phyloP scores from a whole-genome alignment of 2,888 invertebrate genomes.

The Quadriops clusia region DNA sequence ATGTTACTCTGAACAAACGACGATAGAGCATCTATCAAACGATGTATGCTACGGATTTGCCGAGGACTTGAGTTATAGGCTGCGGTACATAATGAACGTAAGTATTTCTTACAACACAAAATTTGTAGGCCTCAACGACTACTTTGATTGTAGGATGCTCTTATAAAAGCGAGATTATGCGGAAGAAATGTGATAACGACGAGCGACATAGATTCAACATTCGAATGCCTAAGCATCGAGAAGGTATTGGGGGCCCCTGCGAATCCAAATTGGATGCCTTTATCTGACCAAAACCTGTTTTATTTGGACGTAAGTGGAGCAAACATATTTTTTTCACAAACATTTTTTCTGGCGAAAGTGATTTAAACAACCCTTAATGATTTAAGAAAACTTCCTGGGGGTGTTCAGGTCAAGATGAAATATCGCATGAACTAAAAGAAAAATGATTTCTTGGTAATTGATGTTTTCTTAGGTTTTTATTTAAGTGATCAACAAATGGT shows the following conservation, averaged over 20 bases:
- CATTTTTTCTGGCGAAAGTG: no score
- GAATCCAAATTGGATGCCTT: slow-evolving; percentile 28
- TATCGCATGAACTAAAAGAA: no score
- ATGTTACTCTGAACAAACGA: slow-evolving; percentile 30
- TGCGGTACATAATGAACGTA: slow-evolving; percentile 33
- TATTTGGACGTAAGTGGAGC: slow-evolving; percentile 28
- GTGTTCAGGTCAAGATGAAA: no score
- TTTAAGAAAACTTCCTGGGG: no score
- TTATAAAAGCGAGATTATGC: slow-evolving; percentile 28
- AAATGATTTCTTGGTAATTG: no score
- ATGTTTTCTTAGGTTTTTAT: no score
- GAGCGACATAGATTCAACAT: slow-evolving; percentile 30
- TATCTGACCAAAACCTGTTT: slow-evolving; percentile 26
- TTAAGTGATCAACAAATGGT: no score
- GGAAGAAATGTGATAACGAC: slow-evolving; percentile 28
- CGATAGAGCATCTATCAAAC: slow-evolving; percentile 26
- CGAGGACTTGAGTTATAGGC: slow-evolving; percentile 34
- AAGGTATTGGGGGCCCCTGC: slow-evolving; percentile 30
- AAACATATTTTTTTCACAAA: slow-evolving; percentile 4
- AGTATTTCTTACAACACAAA: slow-evolving; percentile 10
- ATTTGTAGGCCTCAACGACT: neutral
- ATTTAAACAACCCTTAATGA: neutral
- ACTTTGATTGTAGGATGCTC: slow-evolving; percentile 26
- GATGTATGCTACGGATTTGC: slow-evolving; percentile 28
- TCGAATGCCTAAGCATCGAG: slow-evolving; percentile 28